Base-by-base conservation (phyloP, 2,113 vertebrate genomes). In the Calypte anna region DNA sequence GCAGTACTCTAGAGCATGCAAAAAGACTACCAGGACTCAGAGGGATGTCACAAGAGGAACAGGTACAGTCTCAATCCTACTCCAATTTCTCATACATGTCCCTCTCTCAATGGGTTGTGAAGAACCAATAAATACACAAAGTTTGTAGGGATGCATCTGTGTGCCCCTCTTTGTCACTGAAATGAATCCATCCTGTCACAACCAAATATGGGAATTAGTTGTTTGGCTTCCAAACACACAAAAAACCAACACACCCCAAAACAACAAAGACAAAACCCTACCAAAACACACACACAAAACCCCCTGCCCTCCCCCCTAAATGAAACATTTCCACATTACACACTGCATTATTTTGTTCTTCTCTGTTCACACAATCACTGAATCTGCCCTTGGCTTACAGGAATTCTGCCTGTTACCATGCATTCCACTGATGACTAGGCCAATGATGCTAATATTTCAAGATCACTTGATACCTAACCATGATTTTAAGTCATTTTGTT, bases 81-180 rank as follows among this genome's bases (percentile, higher is more conserved):
- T 94, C 46, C 88, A 36, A 7, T 61, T 64, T 82, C 91, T 75
- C 63, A 12, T n/a, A 12, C 21, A 44, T 66, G 43, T 79, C 76
- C 75, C 92, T 46, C 61, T 90, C 68, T 51, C 83, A 91, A 23
- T 23, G 64, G 57, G 53, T 75, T 78, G 62, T 91, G 84, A 78
- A n/a, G 77, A 20, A 90, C 75, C 24, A 94, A 73, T 27, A 84
- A 63, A 40, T 70, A 58, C 10, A 50, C 30, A 91, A 30, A 86
- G 78, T 82, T 70, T 91, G 64, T 53, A 94, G 53, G 36, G 84
- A 66, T 78, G 74, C 58, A 89, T 44, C 84, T 85, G 78, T 84
- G 69, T 63, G 62, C 50, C 85, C 90, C 38, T 81, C 31, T 62
- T 92, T 91, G 68, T 79, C 75, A 89, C 62, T 25, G 67, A 95